Conservation (phyloP, 2,888 invertebrate species). For the Heliconius ethilla region DNA sequence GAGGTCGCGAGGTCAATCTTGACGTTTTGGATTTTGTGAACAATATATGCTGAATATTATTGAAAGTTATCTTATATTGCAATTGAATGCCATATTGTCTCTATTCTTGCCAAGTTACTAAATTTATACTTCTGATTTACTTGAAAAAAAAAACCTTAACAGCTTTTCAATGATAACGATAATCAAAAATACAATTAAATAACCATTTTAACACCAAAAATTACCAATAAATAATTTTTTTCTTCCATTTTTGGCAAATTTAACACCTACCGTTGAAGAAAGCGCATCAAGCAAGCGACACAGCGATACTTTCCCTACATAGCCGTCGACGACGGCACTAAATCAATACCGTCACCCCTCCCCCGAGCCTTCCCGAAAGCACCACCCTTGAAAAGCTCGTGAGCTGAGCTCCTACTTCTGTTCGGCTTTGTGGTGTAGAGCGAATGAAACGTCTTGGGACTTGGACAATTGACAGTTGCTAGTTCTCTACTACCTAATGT, state of each 20-base stretch:
- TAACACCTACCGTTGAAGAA: constrained; percentile 58
- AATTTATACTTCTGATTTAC: background rate
- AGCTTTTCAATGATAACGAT: background rate
- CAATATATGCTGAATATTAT: constrained; percentile 3
- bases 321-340: constrained; percentile 82
- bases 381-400: constrained; percentile 82
- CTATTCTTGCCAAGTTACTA: background rate
- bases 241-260: background rate
- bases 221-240: background rate
- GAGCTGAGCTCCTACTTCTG: constrained; percentile 83
- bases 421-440: constrained; percentile 81
- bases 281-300: constrained; percentile 79
- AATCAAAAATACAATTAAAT: background rate
- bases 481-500: background rate
- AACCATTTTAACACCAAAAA: background rate
- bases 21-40: constrained; percentile 17
- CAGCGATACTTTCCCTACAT: constrained; percentile 75
- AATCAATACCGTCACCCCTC: constrained; percentile 82
- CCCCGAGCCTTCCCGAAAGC: constrained; percentile 76
- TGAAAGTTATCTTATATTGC: background rate
- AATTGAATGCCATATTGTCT: background rate
- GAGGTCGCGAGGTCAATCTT: constrained; percentile 28
- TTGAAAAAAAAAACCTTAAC: too few species aligned
- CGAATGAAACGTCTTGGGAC: constrained; percentile 78
- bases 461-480: constrained; percentile 66